Evolutionary conservation across 2,888 invertebrate species (phyloP), one percentile per base, ranked within the genome.

Genomic region (Dinocampus coccinellae): DNA sequence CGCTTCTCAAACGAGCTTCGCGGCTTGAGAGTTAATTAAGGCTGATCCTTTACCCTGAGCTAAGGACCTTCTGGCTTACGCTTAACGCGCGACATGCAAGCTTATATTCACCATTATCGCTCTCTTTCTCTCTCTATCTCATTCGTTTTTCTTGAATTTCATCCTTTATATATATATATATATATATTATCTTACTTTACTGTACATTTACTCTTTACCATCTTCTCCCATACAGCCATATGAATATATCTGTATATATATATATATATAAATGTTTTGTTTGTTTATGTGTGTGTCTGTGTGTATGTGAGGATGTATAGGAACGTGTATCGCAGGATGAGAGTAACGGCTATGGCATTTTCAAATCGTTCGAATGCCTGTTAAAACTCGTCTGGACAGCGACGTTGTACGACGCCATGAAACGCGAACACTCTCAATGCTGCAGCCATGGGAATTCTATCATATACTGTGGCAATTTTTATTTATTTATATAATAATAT

Each of bases 61-160:
- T 77, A 76, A 76, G 75, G 77, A 80, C 77, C 77, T 77, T 80
- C 80, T 78, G 80, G 79, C 78, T 80, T 80, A 78, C 80, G 80
- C 78, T 78, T 75, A 75, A 73, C 74, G 73, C 58, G 70, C 60
- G 67, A 64, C 63, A 55, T 36, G 39, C 63, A 63, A 39, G 33
- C 63, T 55, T 69, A 39, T 47, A 42, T 33, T n/a, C 47, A 63
- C 69, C 36, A 64, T 69, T 69, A 64, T 69, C 16, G 55, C 55
- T 57, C 55, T 47, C 52, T 52, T 36, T 69, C 29, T 70, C 61
- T 62, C 29, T 36, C 34, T 58, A 34, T 69, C 47, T 34, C 24
- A 39, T 70, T 60, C 61, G n/a, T 68, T 67, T 24, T 57, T 65
- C 29, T 61, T 13, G 42, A n/a, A 29, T 53, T 60, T 53, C 62